Conservation (phyloP, 2,888 invertebrate species). For the Microctonus aethiopoides region DNA sequence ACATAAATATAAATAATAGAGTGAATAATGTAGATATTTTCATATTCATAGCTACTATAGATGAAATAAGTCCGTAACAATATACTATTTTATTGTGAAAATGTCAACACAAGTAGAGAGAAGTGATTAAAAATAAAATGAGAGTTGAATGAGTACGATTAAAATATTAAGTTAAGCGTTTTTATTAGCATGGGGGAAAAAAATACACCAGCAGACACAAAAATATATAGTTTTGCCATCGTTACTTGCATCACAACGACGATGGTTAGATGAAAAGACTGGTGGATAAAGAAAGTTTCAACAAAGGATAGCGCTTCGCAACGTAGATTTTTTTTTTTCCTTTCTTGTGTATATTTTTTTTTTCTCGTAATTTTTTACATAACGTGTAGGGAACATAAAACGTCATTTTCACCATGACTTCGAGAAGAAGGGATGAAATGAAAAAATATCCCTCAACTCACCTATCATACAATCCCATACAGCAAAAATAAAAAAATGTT, state of each 20-base stretch:
- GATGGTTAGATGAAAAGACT: slow-evolving; percentile 34
- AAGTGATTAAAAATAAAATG: too few relatives aligned
- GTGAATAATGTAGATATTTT: neutral
- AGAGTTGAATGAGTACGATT: neutral
- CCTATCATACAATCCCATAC: neutral
- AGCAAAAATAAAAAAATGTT: neutral
- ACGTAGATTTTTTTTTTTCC: slow-evolving; percentile 15
- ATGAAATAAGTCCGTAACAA: neutral
- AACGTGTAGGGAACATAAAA: neutral
- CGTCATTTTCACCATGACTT: neutral
- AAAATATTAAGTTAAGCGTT: neutral
- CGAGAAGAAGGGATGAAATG: neutral
- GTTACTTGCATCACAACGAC: neutral
- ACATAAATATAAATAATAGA: too few relatives aligned
- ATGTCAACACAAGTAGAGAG: too few relatives aligned
- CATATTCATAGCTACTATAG: neutral
- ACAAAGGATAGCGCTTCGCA: slow-evolving; percentile 39
- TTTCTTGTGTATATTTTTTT: neutral
- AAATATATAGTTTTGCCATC: neutral
- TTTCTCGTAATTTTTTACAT: neutral
- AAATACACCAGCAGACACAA: too few relatives aligned
- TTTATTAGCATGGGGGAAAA: too few relatives aligned
- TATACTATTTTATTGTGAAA: neutral
- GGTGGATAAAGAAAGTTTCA: slow-evolving; percentile 43
- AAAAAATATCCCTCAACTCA: neutral